phyloP scores from a whole-genome alignment of 2,797 vertebrate genomes.

The Cossypha dichroa region DNA sequence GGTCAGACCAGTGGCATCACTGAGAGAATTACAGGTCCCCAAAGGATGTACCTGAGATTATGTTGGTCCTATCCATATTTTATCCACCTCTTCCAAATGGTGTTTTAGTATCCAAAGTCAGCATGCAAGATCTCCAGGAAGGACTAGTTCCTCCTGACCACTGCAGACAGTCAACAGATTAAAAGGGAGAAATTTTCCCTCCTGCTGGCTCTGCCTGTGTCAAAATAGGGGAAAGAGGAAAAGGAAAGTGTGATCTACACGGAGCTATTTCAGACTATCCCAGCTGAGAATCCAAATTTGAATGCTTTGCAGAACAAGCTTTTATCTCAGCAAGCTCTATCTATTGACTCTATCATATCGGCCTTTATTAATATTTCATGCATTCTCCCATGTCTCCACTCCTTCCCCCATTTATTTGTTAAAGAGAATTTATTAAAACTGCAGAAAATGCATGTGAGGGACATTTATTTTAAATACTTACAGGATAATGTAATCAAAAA shows the following conservation, averaged over 20 bases:
- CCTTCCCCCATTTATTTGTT: background rate
- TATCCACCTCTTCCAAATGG: background rate
- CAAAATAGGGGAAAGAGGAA: background rate
- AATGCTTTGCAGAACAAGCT: background rate
- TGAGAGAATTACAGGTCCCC: background rate
- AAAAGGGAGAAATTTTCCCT: background rate
- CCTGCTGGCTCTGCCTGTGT: background rate
- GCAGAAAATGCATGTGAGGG: background rate
- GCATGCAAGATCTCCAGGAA: background rate
- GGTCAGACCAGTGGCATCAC: background rate
- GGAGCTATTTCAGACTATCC: background rate
- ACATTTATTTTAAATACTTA: conserved; percentile 12
- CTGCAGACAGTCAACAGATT: background rate
- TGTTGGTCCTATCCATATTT: accelerated
- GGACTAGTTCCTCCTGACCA: background rate
- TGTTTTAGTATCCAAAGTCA: background rate
- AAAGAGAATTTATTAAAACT: background rate
- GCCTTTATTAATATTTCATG: conserved; percentile 32
- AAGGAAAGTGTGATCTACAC: background rate
- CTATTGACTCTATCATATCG: background rate
- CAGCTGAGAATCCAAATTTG: background rate
- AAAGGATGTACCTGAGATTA: accelerated
- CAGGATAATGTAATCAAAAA: background rate
- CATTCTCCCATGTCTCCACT: background rate
- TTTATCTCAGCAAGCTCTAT: background rate